Evolutionary conservation across 2,113 vertebrate genomes (phyloP).

Genomic region (Petromus typicus): DNA sequence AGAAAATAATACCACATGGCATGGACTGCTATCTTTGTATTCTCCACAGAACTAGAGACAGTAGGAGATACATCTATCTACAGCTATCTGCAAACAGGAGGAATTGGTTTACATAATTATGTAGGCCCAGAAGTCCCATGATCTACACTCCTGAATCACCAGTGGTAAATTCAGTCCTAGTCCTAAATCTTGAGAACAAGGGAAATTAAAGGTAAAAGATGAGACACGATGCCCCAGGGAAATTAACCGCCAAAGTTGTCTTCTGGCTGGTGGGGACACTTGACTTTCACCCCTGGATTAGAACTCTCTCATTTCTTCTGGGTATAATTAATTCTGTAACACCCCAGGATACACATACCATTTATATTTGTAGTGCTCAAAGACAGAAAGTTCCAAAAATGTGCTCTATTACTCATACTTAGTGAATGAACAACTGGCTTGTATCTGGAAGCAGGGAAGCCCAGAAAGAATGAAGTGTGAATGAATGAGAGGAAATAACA

Average conservation of each 20-base stretch:
- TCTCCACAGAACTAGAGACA: not conserved
- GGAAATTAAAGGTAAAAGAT: not conserved
- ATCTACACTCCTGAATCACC: not conserved
- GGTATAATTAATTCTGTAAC: not conserved
- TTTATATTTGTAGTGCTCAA: not conserved
- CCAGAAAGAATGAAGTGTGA: not conserved
- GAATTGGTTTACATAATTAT: not conserved
- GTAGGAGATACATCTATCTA: too few relatives aligned
- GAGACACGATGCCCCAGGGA: not conserved
- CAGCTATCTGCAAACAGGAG: not conserved
- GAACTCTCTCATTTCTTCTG: not conserved
- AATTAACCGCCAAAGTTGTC: not conserved
- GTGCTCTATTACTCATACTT: not conserved
- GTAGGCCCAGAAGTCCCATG: not conserved
- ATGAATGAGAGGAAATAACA: not conserved
- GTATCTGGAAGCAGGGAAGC: not conserved
- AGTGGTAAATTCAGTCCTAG: not conserved
- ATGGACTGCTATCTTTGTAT: not conserved
- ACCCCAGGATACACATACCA: not conserved
- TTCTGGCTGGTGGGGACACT: accelerated
- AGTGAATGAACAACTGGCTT: not conserved
- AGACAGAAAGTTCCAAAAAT: not conserved
- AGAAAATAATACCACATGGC: not conserved
- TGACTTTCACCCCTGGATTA: too few relatives aligned
- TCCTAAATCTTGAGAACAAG: not conserved